phyloP scores from a whole-genome alignment of 2,888 invertebrate genomes.

The Synanthedon vespiformis region DNA sequence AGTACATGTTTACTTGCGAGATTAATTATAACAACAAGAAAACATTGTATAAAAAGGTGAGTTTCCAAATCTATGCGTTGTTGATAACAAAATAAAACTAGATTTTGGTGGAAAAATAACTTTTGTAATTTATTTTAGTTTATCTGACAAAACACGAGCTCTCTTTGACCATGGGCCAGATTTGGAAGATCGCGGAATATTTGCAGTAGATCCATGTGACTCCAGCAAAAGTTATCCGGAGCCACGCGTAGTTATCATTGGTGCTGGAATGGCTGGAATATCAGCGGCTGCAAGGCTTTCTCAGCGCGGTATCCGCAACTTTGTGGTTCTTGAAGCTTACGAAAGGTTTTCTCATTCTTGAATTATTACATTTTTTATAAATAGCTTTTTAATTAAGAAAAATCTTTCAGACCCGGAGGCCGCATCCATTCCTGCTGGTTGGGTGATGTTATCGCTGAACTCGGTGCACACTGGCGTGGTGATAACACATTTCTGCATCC shows the following conservation, averaged over 20 bases:
- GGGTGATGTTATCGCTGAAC: conserved; percentile 81
- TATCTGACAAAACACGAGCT: conserved; percentile 10
- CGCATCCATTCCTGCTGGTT: conserved; percentile 81
- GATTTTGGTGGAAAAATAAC: no score
- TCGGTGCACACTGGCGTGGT: conserved; percentile 78
- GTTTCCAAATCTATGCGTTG: no score
- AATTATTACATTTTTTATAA: neutral
- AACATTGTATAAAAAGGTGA: no score
- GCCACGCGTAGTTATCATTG: conserved; percentile 79
- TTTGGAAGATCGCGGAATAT: conserved; percentile 41
- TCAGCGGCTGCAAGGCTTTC: conserved; percentile 80
- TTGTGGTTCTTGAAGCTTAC: conserved; percentile 80
- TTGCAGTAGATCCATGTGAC: conserved; percentile 39
- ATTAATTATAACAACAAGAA: conserved; percentile 11
- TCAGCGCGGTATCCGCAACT: conserved; percentile 76
- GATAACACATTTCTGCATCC: conserved; percentile 63
- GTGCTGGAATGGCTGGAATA: conserved; percentile 84
- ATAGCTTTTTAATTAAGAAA: neutral
- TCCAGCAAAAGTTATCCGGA: conserved; percentile 44
- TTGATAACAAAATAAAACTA: no score
- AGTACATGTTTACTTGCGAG: conserved; percentile 14
- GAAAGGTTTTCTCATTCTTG: conserved; percentile 65
- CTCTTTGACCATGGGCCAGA: conserved; percentile 36
- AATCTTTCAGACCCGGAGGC: conserved; percentile 74
- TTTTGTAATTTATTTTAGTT: no score